Base-by-base conservation (phyloP, 2,888 invertebrate genomes). In the Camptogramma bilineatum region DNA sequence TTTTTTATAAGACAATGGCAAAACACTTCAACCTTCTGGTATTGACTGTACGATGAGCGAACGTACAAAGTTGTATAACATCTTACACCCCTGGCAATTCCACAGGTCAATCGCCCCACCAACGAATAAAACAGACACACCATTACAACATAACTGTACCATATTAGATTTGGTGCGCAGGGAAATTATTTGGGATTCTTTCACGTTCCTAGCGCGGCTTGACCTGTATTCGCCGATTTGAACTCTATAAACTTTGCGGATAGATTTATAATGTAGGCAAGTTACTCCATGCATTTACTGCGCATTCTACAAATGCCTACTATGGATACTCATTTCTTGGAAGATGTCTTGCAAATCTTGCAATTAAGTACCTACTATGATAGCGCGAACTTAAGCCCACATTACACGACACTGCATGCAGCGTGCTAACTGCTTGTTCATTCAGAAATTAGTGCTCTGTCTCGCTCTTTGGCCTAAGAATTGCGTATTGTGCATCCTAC, bases 101-200 rank as follows among this genome's bases (percentile, higher is more conserved):
- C 50, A 28, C 16, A 17, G 34, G 55, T 56, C 46, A 34, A 56
- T 62, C 34, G 47, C 62, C 62, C 51, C 60, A 24, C 46, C 52
- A 52, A 52, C 31, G 18, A 31, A 39, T 57, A 48, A 48, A 52
- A 31, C 52, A 56, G 50, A 61, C 56, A 56, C 52, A 57, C 42
- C 21, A 59, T 52, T 60, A 48, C 64, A 55, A 64, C 50, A 65
- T 50, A 53, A 61, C 61, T 46, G 65, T 58, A 57, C 61, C 44
- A 61, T 60, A 68, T 66, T 66, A 66, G 52, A 68, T 63, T 65
- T 59, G 55, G 58, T 48, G 51, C 50, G 62, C 60, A 56, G 47
- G 28, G 56, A 58, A 62, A 66, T 68, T 69, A 69, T 72, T 72
- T 66, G 58, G 68, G 68, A 72, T 72, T 72, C 65, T 67, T 72